Percentiles rank a stretch among this genome's conserved stretches.
phyloP scores from a whole-genome alignment of 1,140 invertebrate genomes.

The Teleogryllus occipitalis region DNA sequence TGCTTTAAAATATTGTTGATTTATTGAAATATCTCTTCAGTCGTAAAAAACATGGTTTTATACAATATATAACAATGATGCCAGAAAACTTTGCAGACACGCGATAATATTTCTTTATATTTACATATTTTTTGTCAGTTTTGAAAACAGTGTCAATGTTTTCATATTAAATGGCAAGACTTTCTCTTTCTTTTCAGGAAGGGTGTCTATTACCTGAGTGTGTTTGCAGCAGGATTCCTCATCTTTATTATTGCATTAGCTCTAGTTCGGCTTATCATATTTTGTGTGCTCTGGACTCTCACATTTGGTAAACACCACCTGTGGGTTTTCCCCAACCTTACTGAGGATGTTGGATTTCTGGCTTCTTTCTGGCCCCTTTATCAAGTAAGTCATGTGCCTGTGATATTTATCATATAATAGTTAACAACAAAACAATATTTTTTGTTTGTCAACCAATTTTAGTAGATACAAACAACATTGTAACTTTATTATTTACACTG shows the following conservation, averaged over 20 bases:
- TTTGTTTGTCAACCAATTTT: conserved; percentile 11
- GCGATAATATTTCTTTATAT: too few relatives aligned
- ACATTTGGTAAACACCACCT: conserved; percentile 88
- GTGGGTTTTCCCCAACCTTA: conserved; percentile 95
- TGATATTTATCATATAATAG: conserved; percentile 20
- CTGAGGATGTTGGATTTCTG: conserved; percentile 97
- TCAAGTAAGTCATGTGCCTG: conserved; percentile 51
- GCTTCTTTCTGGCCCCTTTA: conserved; percentile 98
- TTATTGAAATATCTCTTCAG: too few relatives aligned
- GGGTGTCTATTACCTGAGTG: conserved; percentile 94
- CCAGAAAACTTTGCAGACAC: too few relatives aligned
- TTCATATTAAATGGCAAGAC: too few relatives aligned
- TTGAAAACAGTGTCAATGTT: too few relatives aligned
- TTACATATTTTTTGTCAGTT: too few relatives aligned
- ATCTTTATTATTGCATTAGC: conserved; percentile 86
- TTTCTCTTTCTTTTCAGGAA: conserved; percentile 46
- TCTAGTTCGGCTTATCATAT: conserved; percentile 81
- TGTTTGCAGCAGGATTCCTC: conserved; percentile 88
- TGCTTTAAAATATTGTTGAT: too few relatives aligned
- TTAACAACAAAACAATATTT: neutral
- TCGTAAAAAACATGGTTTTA: too few relatives aligned
- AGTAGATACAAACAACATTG: neutral
- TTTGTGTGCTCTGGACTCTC: conserved; percentile 82
- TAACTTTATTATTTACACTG: conserved; percentile 21
- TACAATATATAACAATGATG: too few relatives aligned